phyloP scores from a whole-genome alignment of 2,113 vertebrate species.

The Natator depressus region DNA sequence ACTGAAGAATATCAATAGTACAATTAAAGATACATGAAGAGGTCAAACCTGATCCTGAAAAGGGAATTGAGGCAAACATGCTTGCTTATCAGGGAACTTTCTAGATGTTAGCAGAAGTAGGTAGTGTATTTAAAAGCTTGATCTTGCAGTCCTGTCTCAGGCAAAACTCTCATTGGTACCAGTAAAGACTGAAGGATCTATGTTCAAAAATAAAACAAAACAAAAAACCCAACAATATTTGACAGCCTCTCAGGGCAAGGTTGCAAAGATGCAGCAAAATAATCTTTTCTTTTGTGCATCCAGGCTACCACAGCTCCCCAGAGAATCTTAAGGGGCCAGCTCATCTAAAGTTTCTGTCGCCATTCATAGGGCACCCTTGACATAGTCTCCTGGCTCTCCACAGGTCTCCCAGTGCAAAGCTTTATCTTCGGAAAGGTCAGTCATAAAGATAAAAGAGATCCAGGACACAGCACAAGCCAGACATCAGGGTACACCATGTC shows the following conservation, averaged over 20 bases:
- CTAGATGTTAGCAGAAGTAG: background rate
- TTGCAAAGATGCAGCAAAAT: background rate
- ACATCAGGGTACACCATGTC: rapidly evolving
- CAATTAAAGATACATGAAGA: background rate
- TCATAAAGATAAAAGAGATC: background rate
- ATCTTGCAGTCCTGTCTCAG: background rate
- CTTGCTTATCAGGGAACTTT: background rate
- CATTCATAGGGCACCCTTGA: background rate
- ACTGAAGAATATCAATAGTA: background rate
- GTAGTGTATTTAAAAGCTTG: background rate
- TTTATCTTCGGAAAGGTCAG: background rate
- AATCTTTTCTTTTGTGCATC: background rate
- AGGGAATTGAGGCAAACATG: background rate
- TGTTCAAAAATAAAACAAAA: background rate
- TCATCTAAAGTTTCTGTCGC: background rate
- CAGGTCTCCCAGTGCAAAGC: background rate
- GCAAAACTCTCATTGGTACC: background rate
- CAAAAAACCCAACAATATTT: background rate
- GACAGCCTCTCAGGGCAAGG: background rate
- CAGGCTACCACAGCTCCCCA: background rate
- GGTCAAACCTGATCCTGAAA: background rate
- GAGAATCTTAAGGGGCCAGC: background rate
- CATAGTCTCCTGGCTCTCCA: background rate
- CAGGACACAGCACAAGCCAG: background rate
- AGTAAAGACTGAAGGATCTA: background rate